phyloP scores from a whole-genome alignment of 2,888 invertebrate genomes.

The Dynastes hyllus region DNA sequence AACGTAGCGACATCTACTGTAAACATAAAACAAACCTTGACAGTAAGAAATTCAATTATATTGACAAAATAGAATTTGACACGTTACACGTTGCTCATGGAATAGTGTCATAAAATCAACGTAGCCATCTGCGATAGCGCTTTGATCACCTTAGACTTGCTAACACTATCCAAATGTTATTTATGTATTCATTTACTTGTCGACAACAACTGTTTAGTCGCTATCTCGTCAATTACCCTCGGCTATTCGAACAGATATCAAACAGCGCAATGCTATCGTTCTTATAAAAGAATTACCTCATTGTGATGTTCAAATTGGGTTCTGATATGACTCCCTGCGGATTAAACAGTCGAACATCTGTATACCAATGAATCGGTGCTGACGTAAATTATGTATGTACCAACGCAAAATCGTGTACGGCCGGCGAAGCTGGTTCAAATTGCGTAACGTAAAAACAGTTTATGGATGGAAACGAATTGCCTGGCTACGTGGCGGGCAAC shows the following conservation, averaged over 20 bases:
- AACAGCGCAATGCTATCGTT: slow-evolving; percentile 7
- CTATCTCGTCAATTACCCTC: slow-evolving; percentile 9
- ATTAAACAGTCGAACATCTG: slow-evolving; percentile 48
- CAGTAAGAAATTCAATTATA: no score
- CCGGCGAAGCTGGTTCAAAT: not conserved
- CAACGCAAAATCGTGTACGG: not conserved
- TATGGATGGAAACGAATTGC: no score
- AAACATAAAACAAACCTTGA: no score
- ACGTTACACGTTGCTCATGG: no score
- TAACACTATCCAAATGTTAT: no score
- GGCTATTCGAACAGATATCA: not conserved
- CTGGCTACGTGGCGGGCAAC: not conserved
- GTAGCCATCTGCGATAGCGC: no score
- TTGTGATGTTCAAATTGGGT: slow-evolving; percentile 37
- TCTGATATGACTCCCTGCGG: slow-evolving; percentile 44
- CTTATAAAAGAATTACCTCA: slow-evolving; percentile 28
- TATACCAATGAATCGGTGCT: slow-evolving; percentile 12
- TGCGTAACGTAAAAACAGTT: not conserved
- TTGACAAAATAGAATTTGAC: no score
- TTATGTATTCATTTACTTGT: no score
- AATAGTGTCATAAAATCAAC: no score
- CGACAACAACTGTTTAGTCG: not conserved
- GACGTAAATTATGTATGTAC: not conserved
- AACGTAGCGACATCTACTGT: no score
- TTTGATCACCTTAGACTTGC: no score